Evolutionary conservation across 1,140 invertebrate genomes (phyloP).

Genomic region (Doryteuthis pealeii): DNA sequence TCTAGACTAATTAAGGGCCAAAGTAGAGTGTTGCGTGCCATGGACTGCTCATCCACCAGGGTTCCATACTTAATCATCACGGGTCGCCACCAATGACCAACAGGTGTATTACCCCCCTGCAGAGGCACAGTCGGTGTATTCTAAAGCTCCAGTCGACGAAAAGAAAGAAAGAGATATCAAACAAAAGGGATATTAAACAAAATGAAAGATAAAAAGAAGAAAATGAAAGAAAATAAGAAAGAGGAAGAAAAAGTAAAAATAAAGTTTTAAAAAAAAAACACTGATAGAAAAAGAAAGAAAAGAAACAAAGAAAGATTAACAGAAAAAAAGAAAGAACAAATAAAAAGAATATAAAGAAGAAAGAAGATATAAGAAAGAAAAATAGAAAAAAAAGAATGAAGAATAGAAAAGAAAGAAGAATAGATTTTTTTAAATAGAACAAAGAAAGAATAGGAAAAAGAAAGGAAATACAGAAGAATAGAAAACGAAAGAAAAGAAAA

Average conservation of each 20-base stretch:
- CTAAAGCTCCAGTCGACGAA: too few relatives aligned
- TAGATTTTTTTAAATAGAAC: too few relatives aligned
- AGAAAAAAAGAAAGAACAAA: conserved; percentile 16
- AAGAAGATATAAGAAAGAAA: conserved; percentile 15
- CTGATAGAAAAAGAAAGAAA: conserved; percentile 3
- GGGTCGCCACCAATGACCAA: too few relatives aligned
- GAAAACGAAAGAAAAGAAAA: conserved; percentile 12
- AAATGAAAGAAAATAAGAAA: conserved; percentile 3
- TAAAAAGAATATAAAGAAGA: not conserved
- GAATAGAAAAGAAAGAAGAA: conserved; percentile 14
- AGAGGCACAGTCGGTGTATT: too few relatives aligned
- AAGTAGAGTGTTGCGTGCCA: too few relatives aligned
- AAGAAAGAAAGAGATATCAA: conserved; percentile 9
- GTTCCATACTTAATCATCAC: too few relatives aligned
- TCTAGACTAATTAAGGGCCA: too few relatives aligned
- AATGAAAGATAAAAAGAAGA: not conserved
- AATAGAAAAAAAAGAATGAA: conserved; percentile 5
- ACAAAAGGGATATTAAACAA: too few relatives aligned
- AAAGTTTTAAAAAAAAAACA: too few relatives aligned
- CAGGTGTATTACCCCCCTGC: too few relatives aligned
- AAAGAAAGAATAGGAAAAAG: conserved; percentile 15
- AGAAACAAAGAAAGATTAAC: too few relatives aligned
- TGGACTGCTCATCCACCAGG: too few relatives aligned
- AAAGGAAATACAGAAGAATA: conserved; percentile 7
- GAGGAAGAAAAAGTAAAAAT: conserved; percentile 11